A percentile compares a stretch with the other conserved stretches of the same genome.
phyloP scores from a whole-genome alignment of 2,888 invertebrate genomes.

The Netelia virgata region DNA sequence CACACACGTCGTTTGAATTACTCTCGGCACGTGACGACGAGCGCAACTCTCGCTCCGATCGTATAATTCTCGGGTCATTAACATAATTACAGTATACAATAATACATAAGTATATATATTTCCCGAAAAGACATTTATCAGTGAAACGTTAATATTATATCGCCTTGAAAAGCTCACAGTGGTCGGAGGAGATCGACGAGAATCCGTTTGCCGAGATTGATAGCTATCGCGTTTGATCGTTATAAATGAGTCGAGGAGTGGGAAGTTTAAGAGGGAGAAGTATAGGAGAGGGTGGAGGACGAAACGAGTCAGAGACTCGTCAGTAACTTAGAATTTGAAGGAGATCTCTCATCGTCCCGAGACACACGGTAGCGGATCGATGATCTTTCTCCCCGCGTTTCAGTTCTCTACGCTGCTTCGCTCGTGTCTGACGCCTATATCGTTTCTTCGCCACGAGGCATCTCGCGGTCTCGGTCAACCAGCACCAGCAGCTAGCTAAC shows the following conservation, averaged over 20 bases:
- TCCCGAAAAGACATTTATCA: constrained; percentile 45
- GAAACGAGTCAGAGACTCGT: neutral
- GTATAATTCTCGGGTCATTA: constrained; percentile 47
- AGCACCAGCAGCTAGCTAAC: neutral
- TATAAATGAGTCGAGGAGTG: neutral
- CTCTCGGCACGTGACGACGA: constrained; percentile 19
- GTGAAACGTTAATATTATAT: constrained; percentile 31
- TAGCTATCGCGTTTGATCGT: constrained; percentile 32
- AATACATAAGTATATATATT: constrained; percentile 45
- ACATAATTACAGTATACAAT: constrained; percentile 52
- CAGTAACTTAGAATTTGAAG: constrained; percentile 48
- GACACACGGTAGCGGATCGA: constrained; percentile 66
- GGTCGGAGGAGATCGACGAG: constrained; percentile 6
- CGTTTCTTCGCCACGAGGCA: constrained; percentile 72
- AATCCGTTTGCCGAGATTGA: constrained; percentile 43
- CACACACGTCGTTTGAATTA: constrained; percentile 22
- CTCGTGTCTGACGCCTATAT: constrained; percentile 71
- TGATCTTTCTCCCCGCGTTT: constrained; percentile 40
- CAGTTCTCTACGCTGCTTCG: too few relatives aligned
- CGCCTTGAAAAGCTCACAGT: neutral
- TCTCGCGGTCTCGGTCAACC: constrained; percentile 10
- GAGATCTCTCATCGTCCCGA: constrained; percentile 48
- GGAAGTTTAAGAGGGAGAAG: constrained; percentile 2
- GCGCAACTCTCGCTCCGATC: constrained; percentile 39
- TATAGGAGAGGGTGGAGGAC: constrained; percentile 1